These are phyloP conservation scores for Stenodema calcarata DNA, from an alignment of 2,888 invertebrate genomes.

Conservation along the genomic window DNA sequence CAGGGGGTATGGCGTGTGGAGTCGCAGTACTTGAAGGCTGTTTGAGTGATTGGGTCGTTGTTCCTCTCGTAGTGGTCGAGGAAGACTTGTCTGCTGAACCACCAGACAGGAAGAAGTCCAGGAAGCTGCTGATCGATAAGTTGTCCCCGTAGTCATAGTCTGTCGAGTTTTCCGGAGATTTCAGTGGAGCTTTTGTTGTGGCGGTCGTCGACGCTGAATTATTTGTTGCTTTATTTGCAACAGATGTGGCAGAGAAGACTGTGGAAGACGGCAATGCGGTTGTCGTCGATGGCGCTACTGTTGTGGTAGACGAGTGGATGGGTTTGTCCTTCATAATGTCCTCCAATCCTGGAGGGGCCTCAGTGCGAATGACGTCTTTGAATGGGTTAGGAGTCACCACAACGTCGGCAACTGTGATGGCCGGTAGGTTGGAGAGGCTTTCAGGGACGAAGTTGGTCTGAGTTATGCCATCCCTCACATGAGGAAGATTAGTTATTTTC, in stretches of 20 bases:
- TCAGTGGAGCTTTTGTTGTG: not conserved
- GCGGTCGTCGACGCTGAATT: not conserved
- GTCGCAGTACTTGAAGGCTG: not conserved
- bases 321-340: slow-evolving; percentile 54
- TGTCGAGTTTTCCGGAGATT: not conserved
- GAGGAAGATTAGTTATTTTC: not conserved
- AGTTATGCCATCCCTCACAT: not conserved
- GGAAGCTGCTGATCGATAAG: slow-evolving; percentile 69
- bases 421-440: slow-evolving; percentile 54
- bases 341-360: slow-evolving; percentile 54
- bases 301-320: slow-evolving; percentile 48
- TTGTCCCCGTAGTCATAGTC: slow-evolving; percentile 59
- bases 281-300: not conserved
- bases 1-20: not conserved
- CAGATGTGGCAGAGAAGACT: not conserved
- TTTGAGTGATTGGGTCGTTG: not conserved
- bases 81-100: slow-evolving; percentile 31
- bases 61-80: not conserved
- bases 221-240: not conserved
- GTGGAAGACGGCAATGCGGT: not conserved
- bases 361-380: slow-evolving; percentile 54
- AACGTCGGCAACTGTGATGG: slow-evolving; percentile 55
- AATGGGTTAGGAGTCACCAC: slow-evolving; percentile 55
- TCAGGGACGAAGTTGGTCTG: slow-evolving; percentile 40
- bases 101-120: slow-evolving; percentile 68